Conservation (phyloP, 2,888 invertebrate species). For the Drosophila hamatofila region DNA sequence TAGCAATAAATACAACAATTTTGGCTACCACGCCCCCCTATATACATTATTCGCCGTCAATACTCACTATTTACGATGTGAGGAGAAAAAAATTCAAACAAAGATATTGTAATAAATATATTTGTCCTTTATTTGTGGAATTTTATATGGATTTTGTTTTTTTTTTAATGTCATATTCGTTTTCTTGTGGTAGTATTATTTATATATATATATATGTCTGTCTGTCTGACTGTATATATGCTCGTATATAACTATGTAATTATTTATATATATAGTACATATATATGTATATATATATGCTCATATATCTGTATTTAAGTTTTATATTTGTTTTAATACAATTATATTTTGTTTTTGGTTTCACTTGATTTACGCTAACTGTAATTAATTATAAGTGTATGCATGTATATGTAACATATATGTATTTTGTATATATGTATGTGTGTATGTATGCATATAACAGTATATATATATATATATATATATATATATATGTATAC, state of each 20-base stretch:
- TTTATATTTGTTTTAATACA: conserved; percentile 60
- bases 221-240: conserved; percentile 31
- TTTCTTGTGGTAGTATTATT: conserved; percentile 22
- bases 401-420: conserved; percentile 21
- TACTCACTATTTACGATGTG: too few species aligned
- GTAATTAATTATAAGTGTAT: conserved; percentile 16
- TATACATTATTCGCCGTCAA: too few species aligned
- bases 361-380: conserved; percentile 31
- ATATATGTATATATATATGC: conserved; percentile 24
- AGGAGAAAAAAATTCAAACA: background rate
- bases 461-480: background rate
- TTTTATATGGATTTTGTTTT: conserved; percentile 45
- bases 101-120: conserved; percentile 69
- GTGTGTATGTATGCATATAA: background rate
- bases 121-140: conserved; percentile 78
- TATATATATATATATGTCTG: conserved; percentile 26
- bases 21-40: too few species aligned
- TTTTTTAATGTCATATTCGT: conserved; percentile 36
- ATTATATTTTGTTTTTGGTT: conserved; percentile 27
- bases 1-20: too few species aligned
- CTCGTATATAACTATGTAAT: conserved; percentile 48
- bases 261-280: conserved; percentile 22
- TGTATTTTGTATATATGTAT: background rate
- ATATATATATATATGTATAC: conserved; percentile 1
- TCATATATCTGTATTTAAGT: conserved; percentile 11